Evolutionary conservation across 2,888 invertebrate species (phyloP).

Genomic region (Pachliopta kotzebuea): DNA sequence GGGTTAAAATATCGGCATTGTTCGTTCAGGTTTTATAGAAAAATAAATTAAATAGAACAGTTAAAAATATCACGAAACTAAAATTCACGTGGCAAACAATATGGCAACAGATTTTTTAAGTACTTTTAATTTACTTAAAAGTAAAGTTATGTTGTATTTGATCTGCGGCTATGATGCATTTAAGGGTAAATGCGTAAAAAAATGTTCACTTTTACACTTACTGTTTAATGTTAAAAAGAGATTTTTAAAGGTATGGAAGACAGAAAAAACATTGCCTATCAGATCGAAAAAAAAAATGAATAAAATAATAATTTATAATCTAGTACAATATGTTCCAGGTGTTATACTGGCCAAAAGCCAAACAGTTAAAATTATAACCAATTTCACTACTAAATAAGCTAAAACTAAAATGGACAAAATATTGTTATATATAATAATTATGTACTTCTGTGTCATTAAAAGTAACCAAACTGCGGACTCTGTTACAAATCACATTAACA

Average conservation of each 20-base stretch:
- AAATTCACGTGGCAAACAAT: constrained; percentile 77
- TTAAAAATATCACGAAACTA: constrained; percentile 74
- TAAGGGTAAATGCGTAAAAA: constrained; percentile 31
- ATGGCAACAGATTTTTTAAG: constrained; percentile 78
- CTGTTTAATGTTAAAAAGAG: constrained; percentile 46
- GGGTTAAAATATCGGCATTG: constrained; percentile 52
- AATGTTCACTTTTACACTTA: constrained; percentile 41
- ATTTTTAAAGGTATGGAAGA: constrained; percentile 69
- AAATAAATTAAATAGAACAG: constrained; percentile 64
- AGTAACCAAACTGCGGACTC: constrained; percentile 61
- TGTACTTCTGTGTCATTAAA: constrained; percentile 66
- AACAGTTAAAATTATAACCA: constrained; percentile 58
- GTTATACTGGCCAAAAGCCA: constrained; percentile 68
- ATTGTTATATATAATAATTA: constrained; percentile 49
- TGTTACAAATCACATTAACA: constrained; percentile 56
- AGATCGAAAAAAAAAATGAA: constrained; percentile 60
- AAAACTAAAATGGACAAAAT: constrained; percentile 71
- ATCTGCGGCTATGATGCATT: constrained; percentile 33
- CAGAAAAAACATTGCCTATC: constrained; percentile 73
- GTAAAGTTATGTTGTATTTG: constrained; percentile 50
- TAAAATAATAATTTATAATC: constrained; percentile 51
- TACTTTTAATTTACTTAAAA: constrained; percentile 64
- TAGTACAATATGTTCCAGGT: constrained; percentile 51
- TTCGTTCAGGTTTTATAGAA: constrained; percentile 60
- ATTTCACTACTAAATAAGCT: constrained; percentile 64